Evolutionary conservation across 2,888 invertebrate species (phyloP).

Genomic region (Drosophila engyochracea): DNA sequence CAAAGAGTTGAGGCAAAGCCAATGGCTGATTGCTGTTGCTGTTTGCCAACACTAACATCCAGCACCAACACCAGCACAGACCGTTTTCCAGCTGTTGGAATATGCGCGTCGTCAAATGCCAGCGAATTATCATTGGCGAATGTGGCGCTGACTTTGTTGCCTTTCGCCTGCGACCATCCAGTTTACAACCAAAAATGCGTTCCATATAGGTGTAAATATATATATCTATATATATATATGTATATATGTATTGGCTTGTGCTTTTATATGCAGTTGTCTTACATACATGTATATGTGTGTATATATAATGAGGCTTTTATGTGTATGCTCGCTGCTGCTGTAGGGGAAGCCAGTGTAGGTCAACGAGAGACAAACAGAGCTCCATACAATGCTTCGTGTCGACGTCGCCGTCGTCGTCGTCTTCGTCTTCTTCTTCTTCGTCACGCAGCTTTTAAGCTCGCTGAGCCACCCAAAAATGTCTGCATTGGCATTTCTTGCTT

Average conservation of each 20-base stretch:
- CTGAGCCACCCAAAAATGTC: constrained; percentile 27
- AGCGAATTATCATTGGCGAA: constrained; percentile 79
- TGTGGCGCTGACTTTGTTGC: constrained; percentile 65
- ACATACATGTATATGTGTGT: constrained; percentile 4
- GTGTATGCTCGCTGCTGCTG: constrained; percentile 21
- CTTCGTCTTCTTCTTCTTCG: constrained; percentile 11
- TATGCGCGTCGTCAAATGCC: constrained; percentile 75
- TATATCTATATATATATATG: neutral
- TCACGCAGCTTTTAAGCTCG: constrained; percentile 47
- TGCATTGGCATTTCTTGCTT: constrained; percentile 33
- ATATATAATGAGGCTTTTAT: constrained; percentile 18
- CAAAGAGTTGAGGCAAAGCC: constrained; percentile 19
- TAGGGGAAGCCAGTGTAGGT: constrained; percentile 67
- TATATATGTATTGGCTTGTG: constrained; percentile 8
- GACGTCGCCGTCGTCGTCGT: constrained; percentile 6
- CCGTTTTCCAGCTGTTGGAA: constrained; percentile 35
- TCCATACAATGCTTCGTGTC: constrained; percentile 36
- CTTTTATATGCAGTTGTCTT: constrained; percentile 18
- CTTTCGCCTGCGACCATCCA: constrained; percentile 51
- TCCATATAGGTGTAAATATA: constrained; percentile 31
- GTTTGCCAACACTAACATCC: constrained; percentile 3
- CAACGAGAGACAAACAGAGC: constrained; percentile 60
- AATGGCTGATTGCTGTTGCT: constrained; percentile 17
- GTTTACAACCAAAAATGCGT: constrained; percentile 65
- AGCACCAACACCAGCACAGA: constrained; percentile 1